Base-by-base conservation (phyloP, 2,888 invertebrate genomes). In the Trichopoda pennipes region DNA sequence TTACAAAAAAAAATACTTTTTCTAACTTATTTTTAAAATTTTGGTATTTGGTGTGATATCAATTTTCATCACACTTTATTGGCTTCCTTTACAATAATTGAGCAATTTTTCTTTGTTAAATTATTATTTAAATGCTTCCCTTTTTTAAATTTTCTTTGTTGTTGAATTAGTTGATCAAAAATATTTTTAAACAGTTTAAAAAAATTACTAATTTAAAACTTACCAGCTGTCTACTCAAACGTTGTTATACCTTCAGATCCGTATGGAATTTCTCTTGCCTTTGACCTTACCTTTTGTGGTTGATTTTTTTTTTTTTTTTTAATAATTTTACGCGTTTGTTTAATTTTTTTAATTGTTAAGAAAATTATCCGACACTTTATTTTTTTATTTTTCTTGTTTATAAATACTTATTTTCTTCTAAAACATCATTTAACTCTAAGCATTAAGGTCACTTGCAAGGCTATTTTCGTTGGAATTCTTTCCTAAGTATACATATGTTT, bases 181-280 rank as follows among this genome's bases (percentile, higher is more conserved):
- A 79, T 58, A 53, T 60, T 58, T 49, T 80, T 47, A 78, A 28
- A 72, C 21, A 73, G 55, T 68, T 79, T 66, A 35, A 79, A 80
- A 56, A 68, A 80, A 80, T 68, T 56, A 80, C 73, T 80, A 80
- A 80, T 83, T 69, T 78, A 80, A 85, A 87, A 91, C 90, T 91
- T 91, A 91, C 91, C 91, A 90, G 87, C 87, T 86, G 85, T 84
- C 86, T 86, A 87, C 86, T 86, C 88, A 88, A 90, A 90, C 88
- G 89, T 90, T 91, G 90, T 90, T 90, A 90, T 90, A 90, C 88
- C 88, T 86, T 80, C 84, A 81, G 84, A 85, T 88, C 90, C 88
- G 73, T 88, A 87, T 87, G 86, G 88, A 87, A 89, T 88, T 88
- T 87, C 73, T 85, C 81, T 82, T 10, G 32, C 51, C 4, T 17